Evolutionary conservation across 1,140 invertebrate genomes (phyloP).

Genomic region (Drosophila nannoptera): DNA sequence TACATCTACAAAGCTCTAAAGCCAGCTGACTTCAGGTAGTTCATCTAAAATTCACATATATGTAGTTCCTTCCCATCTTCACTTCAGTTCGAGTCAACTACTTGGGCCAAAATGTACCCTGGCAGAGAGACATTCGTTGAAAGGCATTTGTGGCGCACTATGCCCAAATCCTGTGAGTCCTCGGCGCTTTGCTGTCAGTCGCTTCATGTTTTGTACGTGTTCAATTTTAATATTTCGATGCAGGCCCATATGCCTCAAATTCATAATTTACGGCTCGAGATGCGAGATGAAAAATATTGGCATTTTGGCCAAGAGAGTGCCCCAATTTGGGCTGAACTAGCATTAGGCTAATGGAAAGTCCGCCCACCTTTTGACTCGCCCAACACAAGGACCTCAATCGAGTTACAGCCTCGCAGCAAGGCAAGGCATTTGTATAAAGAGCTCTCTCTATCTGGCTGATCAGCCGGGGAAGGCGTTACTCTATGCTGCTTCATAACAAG

Average conservation of each 20-base stretch:
- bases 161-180: conserved; percentile 20
- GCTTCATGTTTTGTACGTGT: conserved; percentile 58
- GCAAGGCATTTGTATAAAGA: too few species aligned
- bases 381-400: too few species aligned
- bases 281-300: conserved; percentile 35
- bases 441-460: too few species aligned
- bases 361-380: too few species aligned
- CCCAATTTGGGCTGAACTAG: not conserved
- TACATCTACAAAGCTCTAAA: too few species aligned
- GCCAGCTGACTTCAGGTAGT: not conserved
- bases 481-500: not conserved
- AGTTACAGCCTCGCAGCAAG: too few species aligned
- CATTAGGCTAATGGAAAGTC: too few species aligned
- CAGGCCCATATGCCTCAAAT: conserved; percentile 44
- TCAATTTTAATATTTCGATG: conserved; percentile 56
- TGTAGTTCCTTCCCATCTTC: not conserved
- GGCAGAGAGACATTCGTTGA: conserved; percentile 9
- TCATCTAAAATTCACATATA: not conserved
- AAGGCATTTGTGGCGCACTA: conserved; percentile 30
- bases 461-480: too few species aligned
- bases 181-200: conserved; percentile 24
- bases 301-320: conserved; percentile 18
- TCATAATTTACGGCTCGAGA: conserved; percentile 37
- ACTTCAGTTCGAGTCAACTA: not conserved
- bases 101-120: too few species aligned